These are phyloP conservation scores for Isotomurus palustris DNA, from an alignment of 2,888 invertebrate genomes.

Conservation along the genomic window DNA sequence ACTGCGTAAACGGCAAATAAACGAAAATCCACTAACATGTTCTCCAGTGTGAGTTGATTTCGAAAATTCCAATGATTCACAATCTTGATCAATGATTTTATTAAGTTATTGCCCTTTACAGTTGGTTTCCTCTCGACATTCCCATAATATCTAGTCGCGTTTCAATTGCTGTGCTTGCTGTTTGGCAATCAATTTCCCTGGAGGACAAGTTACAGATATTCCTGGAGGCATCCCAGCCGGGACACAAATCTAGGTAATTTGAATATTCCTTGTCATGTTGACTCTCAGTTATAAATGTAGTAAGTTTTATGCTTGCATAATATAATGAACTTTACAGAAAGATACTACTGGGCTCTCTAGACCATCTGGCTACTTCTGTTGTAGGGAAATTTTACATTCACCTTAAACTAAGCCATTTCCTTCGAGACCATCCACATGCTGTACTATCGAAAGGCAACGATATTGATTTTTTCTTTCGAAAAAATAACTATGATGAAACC, in stretches of 20 bases:
- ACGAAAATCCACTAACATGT: conserved; percentile 21
- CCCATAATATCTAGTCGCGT: conserved; percentile 22
- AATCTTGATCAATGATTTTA: background rate
- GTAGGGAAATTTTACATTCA: conserved; percentile 25
- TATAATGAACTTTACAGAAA: conserved; percentile 23
- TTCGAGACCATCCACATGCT: conserved; percentile 2
- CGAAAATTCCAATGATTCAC: background rate
- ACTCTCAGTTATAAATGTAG: background rate
- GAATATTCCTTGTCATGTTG: conserved; percentile 5
- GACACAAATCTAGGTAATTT: background rate
- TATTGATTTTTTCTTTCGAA: conserved; percentile 33
- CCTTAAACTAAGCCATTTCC: conserved; percentile 29
- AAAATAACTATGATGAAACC: conserved; percentile 37
- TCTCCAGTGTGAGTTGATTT: conserved; percentile 26
- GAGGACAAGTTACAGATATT: conserved; percentile 30
- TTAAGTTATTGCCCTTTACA: background rate
- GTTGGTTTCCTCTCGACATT: conserved; percentile 39
- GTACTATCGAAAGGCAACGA: conserved; percentile 11
- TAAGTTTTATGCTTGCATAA: background rate
- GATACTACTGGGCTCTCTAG: conserved; percentile 27
- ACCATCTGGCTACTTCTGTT: conserved; percentile 31
- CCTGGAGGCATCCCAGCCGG: conserved; percentile 28
- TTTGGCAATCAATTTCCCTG: conserved; percentile 33
- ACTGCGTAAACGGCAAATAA: conserved; percentile 22
- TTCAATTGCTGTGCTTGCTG: conserved; percentile 26